phyloP scores from a whole-genome alignment of 2,888 invertebrate genomes.

The Leucania comma region DNA sequence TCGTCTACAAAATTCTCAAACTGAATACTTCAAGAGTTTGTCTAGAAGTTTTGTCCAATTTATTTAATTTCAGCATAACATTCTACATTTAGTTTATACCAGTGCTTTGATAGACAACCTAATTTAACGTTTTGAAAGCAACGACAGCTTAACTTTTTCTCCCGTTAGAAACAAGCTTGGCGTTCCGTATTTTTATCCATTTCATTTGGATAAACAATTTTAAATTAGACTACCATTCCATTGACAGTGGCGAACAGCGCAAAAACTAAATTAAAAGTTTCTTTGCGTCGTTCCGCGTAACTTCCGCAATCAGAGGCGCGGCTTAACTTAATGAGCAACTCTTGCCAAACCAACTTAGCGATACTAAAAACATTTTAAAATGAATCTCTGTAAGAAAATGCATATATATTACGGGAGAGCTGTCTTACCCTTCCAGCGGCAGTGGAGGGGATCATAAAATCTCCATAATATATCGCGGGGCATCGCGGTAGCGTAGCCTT shows the following conservation, averaged over 20 bases:
- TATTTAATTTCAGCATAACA: constrained; percentile 20
- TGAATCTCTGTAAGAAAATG: constrained; percentile 60
- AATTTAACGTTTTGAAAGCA: constrained; percentile 28
- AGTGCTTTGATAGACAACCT: constrained; percentile 20
- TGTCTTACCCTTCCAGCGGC: constrained; percentile 25
- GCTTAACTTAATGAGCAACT: constrained; percentile 62
- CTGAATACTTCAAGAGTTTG: neutral
- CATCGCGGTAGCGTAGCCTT: constrained; percentile 48
- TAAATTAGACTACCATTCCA: constrained; percentile 55
- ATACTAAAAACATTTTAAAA: constrained; percentile 61
- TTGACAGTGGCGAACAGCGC: constrained; percentile 40
- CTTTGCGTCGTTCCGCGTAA: constrained; percentile 47
- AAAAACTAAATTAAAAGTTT: constrained; percentile 63
- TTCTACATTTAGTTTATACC: constrained; percentile 14
- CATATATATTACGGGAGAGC: constrained; percentile 57
- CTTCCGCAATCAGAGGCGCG: constrained; percentile 61
- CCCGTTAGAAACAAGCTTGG: constrained; percentile 2
- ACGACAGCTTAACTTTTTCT: constrained; percentile 6
- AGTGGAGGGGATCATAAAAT: constrained; percentile 45
- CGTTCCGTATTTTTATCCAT: constrained; percentile 22
- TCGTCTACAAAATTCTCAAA: neutral
- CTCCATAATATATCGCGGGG: constrained; percentile 57
- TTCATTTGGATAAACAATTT: constrained; percentile 56
- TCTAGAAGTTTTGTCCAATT: neutral
- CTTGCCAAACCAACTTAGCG: constrained; percentile 53